Evolutionary conservation across 2,888 invertebrate genomes (phyloP), one percentile per base, ranked within the genome.

Genomic region (Aporophyla nigra): DNA sequence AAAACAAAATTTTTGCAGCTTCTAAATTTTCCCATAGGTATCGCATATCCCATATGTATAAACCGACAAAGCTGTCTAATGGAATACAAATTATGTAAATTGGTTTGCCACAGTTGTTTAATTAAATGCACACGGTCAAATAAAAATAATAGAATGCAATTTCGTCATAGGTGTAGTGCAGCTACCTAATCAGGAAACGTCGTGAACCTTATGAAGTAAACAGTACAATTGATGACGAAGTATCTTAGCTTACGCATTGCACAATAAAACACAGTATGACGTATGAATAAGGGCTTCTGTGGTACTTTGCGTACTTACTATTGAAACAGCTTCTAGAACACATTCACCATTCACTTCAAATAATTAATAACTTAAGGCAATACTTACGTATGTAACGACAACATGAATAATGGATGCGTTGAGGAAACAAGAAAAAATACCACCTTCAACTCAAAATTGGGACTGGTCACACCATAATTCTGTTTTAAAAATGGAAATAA

Each of bases 321-420:
- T 40, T 66, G 21, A 59, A 59, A 46, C 46, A 65, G 56, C 58
- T 74, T 66, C 59, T 79, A 74, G 58, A 85, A 83, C 68, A 87
- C 74, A 78, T 82, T 78, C 84, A 84, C 84, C 76, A 66, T 65
- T 70, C 70, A 71, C 67, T 74, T 58, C 59, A 40, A 69, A 33
- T n/a, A 74, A 70, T 12, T 63, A 59, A 70, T 72, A 53, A 59
- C 56, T 49, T 71, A 40, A 5, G 16, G n/a, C 43, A n/a, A 19
- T 16, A 59, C 27, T n/a, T 19, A 51, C 61, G 19, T 33, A 72
- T 51, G 9, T 67, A 59, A 66, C 10, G 27, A 49, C 56, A 78
- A 16, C 27, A 46, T 40, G 24, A 53, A 33, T 54, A 69, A 27
- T 19, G 27, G 33, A 12, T 24, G 24, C 10, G 12, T 69, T 49